Percentiles rank a stretch among this genome's conserved stretches.
phyloP scores from a whole-genome alignment of 2,797 vertebrate species.

The Cyprinodon diabolis region DNA sequence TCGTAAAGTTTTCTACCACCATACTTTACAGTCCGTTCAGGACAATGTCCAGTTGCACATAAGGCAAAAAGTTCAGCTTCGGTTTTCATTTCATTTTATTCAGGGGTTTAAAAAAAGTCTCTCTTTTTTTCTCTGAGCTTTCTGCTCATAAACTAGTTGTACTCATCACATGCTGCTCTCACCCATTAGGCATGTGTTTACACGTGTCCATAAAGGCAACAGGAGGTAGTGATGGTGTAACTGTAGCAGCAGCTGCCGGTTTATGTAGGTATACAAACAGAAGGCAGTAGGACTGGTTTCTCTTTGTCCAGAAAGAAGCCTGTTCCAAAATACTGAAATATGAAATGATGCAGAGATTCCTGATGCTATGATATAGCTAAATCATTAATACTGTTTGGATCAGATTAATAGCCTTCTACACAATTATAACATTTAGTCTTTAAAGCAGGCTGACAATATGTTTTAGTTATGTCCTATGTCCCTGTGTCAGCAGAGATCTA shows the following conservation, averaged over 20 bases:
- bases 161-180: background rate
- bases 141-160: conserved; percentile 40
- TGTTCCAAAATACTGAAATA: too few relatives aligned
- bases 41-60: too few relatives aligned
- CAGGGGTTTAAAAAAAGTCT: too few relatives aligned
- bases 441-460: too few relatives aligned
- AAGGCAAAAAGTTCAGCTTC: too few relatives aligned
- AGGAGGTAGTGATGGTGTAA: conserved; percentile 16
- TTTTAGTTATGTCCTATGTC: background rate
- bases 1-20: too few relatives aligned
- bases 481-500: background rate
- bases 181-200: conserved; percentile 35
- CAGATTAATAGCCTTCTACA: background rate
- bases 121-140: conserved; percentile 25
- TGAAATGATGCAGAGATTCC: background rate
- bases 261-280: background rate
- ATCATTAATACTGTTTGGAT: background rate
- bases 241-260: conserved; percentile 23
- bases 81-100: too few relatives aligned
- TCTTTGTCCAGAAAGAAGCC: too few relatives aligned
- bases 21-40: too few relatives aligned
- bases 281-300: background rate
- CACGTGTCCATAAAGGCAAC: conserved; percentile 12
- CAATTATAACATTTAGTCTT: too few relatives aligned
- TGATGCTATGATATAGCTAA: too few relatives aligned